Base-by-base conservation (phyloP, 2,797 vertebrate genomes). In the Melopsittacus undulatus region DNA sequence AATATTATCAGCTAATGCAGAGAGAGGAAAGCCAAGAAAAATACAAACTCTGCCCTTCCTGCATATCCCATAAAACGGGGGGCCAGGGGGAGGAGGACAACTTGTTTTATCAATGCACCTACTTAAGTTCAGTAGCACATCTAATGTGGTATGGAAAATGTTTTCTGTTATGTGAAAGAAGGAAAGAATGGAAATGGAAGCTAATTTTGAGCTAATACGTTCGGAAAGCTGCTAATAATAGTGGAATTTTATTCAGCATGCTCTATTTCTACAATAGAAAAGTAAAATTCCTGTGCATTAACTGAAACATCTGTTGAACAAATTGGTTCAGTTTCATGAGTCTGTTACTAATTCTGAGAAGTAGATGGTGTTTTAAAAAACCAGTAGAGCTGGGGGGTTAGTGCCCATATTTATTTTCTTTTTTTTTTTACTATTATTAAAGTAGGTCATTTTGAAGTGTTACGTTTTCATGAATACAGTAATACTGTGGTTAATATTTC, bases 251-350 rank as follows among this genome's bases (percentile, higher is more conserved):
- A 83, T 83, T 92, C 69, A 30, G 46, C 2, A 11, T 20, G 19
- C 57, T 73, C 87, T 84, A 16, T 87, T 95, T 94, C 83, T 94
- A n/a, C 85, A 94, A 74, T 2, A 96, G 85, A 96, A 91, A 93
- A 95, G 68, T 92, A 95, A 94, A 97, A 92, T 96, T 95, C 88
- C 68, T 79, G 78, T 95, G 43, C 74, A 68, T 95, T 87, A 91
- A 61, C 75, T 92, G 88, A 96, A 95, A 90, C 94, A 95, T 96
- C 89, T 97, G 85, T 94, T 96, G 94, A 93, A 96, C 91, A 96
- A 94, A 96, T 96, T 96, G 89, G 64, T 92, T 96, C 91, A 48
- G 54, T 96, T 96, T 96, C 52, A 68, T 24, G 79, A 93, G 86
- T 86, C 88, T 97, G 90, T 96, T 96, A 92, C 69, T 96, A 95